A percentile compares a stretch with the other conserved stretches of the same genome.
These are phyloP conservation scores for Triplophysa dalaica DNA, from an alignment of 2,113 vertebrate genomes.

Conservation along the genomic window DNA sequence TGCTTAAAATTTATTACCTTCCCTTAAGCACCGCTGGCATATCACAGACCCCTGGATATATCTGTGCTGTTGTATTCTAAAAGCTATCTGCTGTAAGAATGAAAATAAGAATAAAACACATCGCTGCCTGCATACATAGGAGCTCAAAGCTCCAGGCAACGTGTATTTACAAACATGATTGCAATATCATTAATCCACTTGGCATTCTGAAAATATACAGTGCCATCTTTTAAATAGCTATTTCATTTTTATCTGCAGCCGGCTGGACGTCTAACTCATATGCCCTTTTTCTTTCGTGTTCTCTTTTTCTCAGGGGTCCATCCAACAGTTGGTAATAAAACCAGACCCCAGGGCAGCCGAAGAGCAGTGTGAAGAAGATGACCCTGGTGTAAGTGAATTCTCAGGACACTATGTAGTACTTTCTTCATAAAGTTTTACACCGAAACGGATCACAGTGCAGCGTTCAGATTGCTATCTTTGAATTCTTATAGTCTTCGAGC, in stretches of 20 bases:
- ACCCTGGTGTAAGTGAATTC: conserved; percentile 82
- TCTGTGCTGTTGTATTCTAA: not conserved
- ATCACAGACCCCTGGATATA: not conserved
- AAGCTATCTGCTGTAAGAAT: conserved; percentile 7
- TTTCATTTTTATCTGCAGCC: not conserved
- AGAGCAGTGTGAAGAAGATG: conserved; percentile 90
- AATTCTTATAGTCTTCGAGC: too few relatives aligned
- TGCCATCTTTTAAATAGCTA: not conserved
- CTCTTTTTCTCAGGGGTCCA: conserved; percentile 80
- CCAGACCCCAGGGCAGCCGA: conserved; percentile 79
- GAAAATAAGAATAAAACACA: not conserved
- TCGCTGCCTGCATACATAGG: not conserved
- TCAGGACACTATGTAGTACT: conserved; percentile 58
- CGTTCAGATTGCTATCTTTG: too few relatives aligned
- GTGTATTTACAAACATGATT: not conserved
- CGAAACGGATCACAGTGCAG: not conserved
- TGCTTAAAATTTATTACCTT: not conserved
- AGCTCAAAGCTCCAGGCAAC: not conserved
- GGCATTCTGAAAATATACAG: not conserved
- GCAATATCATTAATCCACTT: conserved; percentile 1
- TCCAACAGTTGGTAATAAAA: conserved; percentile 88
- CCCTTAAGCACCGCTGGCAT: not conserved
- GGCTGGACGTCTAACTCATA: not conserved
- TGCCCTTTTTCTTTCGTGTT: not conserved
- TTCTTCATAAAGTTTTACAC: not conserved